These are phyloP conservation scores for Drosophila ogumai DNA, from an alignment of 1,140 invertebrate genomes.

Conservation along the genomic window DNA sequence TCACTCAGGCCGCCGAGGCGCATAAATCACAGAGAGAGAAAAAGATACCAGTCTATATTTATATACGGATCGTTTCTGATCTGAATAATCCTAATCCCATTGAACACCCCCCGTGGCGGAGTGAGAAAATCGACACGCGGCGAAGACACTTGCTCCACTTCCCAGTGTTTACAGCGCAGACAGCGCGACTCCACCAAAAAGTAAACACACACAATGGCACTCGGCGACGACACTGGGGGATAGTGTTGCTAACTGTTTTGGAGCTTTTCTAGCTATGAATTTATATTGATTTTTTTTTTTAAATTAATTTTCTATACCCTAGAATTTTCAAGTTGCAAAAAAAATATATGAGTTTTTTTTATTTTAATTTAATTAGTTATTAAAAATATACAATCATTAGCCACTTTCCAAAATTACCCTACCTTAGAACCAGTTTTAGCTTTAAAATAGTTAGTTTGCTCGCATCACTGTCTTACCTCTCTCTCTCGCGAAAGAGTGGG, in stretches of 20 bases:
- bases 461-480: neutral
- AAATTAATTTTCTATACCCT: neutral
- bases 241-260: neutral
- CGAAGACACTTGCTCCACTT: slow-evolving; percentile 74
- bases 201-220: slow-evolving; percentile 25
- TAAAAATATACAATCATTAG: neutral
- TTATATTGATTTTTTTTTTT: neutral
- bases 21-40: slow-evolving; percentile 25
- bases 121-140: slow-evolving; percentile 34
- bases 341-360: too few species aligned
- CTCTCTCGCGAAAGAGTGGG: neutral
- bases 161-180: slow-evolving; percentile 63
- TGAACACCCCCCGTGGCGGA: slow-evolving; percentile 14
- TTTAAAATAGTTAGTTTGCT: neutral
- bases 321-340: neutral
- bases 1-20: slow-evolving; percentile 12
- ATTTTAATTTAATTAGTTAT: neutral
- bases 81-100: slow-evolving; percentile 13
- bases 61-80: slow-evolving; percentile 3
- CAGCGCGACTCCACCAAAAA: slow-evolving; percentile 60
- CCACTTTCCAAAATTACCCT: neutral
- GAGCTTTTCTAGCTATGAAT: neutral
- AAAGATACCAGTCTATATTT: neutral
- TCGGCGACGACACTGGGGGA: neutral
- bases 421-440: neutral